Base-by-base conservation (phyloP, 2,113 vertebrate species). In the Motacilla alba region DNA sequence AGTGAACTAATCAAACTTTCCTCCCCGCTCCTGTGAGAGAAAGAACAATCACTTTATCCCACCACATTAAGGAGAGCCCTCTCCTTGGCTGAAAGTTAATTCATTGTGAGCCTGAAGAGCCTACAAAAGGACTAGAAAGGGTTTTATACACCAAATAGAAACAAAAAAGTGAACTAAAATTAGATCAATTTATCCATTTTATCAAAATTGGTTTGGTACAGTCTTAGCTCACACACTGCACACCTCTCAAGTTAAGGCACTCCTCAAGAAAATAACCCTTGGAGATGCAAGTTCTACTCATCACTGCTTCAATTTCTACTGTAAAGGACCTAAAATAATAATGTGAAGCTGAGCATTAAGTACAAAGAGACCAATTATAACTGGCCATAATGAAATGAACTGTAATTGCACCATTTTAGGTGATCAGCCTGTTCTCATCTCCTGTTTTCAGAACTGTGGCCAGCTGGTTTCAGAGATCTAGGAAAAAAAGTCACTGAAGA, bases 11-110 rank as follows among this genome's bases (percentile, higher is more conserved):
- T 37, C 41, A 73, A 85, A 66, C 68, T 37, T 60, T 44, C 20
- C 70, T 41, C 26, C 19, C 16, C 0, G 0, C 8, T 56, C 35
- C 39, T 3, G 0, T 6, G 33, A 87, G 77, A 64, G 60, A 78
- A 89, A 52, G 33, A 79, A 80, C 50, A 80, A 90, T 47, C 58
- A 76, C 53, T 89, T 92, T 28, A 68, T 35, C 31, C 63, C 35
- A 70, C 24, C 49, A 41, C 30, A 55, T 13, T 23, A 91, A 78
- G 82, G 28, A 60, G 1, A 23, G 13, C 15, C 10, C 31, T 74
- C 53, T 90, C 39, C 74, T 37, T 33, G 24, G 44, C 43, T 81
- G 19, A 33, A 91, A 74, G 47, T 53, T 52, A 63, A 46, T 50
- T 78, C 72, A 68, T 0, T 3, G 17, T 27, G 16, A 77, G 26